Percentiles rank a stretch among this genome's conserved stretches.
These are phyloP conservation scores for Hemistola chrysoprasaria DNA, from an alignment of 2,888 invertebrate genomes.

Conservation along the genomic window DNA sequence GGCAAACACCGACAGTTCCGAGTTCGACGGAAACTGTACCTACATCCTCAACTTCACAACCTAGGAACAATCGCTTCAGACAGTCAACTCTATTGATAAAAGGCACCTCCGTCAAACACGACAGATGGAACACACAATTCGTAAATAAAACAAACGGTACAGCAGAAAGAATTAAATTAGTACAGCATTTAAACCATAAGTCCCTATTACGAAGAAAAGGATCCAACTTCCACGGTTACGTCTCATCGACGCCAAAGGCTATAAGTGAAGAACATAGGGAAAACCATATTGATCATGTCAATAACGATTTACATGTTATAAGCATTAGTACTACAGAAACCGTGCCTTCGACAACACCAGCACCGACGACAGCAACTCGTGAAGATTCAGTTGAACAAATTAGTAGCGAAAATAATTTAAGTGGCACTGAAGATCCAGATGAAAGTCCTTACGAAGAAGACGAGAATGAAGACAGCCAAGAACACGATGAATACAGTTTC, in stretches of 20 bases:
- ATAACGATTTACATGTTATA: slow-evolving; percentile 27
- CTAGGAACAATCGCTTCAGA: slow-evolving; percentile 63
- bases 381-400: slow-evolving; percentile 41
- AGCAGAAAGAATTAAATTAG: slow-evolving; percentile 42
- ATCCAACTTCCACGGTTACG: slow-evolving; percentile 69
- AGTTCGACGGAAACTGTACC: slow-evolving; percentile 22
- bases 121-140: slow-evolving; percentile 55
- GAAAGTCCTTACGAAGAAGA: slow-evolving; percentile 22
- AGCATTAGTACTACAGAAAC: slow-evolving; percentile 26
- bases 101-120: slow-evolving; percentile 74
- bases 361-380: slow-evolving; percentile 33
- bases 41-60: slow-evolving; percentile 34
- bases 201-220: slow-evolving; percentile 52
- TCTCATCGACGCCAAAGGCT: slow-evolving; percentile 46
- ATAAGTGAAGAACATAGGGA: slow-evolving; percentile 42
- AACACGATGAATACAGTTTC: slow-evolving; percentile 57
- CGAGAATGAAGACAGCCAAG: slow-evolving; percentile 40
- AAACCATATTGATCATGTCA: slow-evolving; percentile 43
- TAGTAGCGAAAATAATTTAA: slow-evolving; percentile 30
- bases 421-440: slow-evolving; percentile 14
- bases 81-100: slow-evolving; percentile 67
- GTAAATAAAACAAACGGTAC: slow-evolving; percentile 17
- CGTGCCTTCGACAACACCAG: slow-evolving; percentile 20
- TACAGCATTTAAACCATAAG: slow-evolving; percentile 18
- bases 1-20: slow-evolving; percentile 21